Evolutionary conservation across 2,797 vertebrate genomes (phyloP), one percentile per base, ranked within the genome.

Genomic region (Siniperca undulata): DNA sequence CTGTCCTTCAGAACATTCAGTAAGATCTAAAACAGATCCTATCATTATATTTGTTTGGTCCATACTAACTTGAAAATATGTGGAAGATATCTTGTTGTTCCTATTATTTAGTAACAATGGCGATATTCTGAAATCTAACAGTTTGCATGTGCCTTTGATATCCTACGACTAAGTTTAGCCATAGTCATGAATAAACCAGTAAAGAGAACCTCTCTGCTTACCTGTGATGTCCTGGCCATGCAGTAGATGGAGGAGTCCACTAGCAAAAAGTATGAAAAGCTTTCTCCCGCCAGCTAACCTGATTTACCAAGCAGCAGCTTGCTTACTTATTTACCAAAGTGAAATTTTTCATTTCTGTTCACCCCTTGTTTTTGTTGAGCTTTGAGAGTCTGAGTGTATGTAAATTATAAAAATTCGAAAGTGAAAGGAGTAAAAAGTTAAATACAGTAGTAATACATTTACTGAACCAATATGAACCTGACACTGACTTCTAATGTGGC

Each of bases 171-270:
- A 68, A 67, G 55, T 68, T 64, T 58, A 66, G 70, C 52, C 6
- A 30, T 2, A 14, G 20, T 62, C 40, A 58, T 67, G 24, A 72
- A 73, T 53, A 34, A 59, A 55, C 12, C 67, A 71, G 36, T 3
- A 13, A 10, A 73, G 52, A 74, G 7, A 59, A 65, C 12, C 34
- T 40, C 19, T 81, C 74, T 67, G 36, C 77, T 68, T 65, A 55
- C 30, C 30, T 48, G 22, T 11, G 27, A 74, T 7, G 75, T 53
- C 58, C 12, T 59, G 20, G 17, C 10, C 6, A 14, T 56, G 19
- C 5, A 36, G 12, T 6, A 38, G 19, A 56, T 20, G 1, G 8
- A 75, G 44, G 22, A 66, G n/a, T 24, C 38, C 24, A 34, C 40
- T 5, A 27, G 20, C 5, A 59, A 55, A 64, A 70, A 60, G n/a